These are phyloP conservation scores for Penaeus indicus DNA, from an alignment of 1,140 invertebrate genomes.

Conservation along the genomic window DNA sequence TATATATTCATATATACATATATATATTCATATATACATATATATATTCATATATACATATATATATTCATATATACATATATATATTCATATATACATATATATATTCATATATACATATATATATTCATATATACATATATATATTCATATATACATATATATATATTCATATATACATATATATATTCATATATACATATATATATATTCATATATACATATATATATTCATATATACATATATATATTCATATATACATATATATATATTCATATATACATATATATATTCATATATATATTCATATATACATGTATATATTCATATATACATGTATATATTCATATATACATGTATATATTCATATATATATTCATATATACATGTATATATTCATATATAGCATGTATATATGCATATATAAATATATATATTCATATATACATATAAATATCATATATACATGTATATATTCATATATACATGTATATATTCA, in stretches of 20 bases:
- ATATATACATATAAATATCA: too few relatives aligned
- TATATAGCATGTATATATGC: too few relatives aligned
- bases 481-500: too few relatives aligned
- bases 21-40: neutral
- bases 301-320: constrained; percentile 8
- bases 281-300: neutral
- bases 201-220: neutral
- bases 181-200: neutral
- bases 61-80: too few relatives aligned
- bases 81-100: too few relatives aligned
- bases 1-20: neutral
- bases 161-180: neutral
- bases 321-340: constrained; percentile 8
- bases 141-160: neutral
- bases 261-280: neutral
- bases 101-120: too few relatives aligned
- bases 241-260: neutral
- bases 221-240: neutral
- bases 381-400: too few relatives aligned
- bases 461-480: too few relatives aligned
- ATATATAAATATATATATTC: too few relatives aligned
- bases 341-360: neutral
- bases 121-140: neutral
- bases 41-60: neutral
- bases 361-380: too few relatives aligned